Conservation (phyloP, 2,888 invertebrate genomes). For the Andrena fulva region DNA sequence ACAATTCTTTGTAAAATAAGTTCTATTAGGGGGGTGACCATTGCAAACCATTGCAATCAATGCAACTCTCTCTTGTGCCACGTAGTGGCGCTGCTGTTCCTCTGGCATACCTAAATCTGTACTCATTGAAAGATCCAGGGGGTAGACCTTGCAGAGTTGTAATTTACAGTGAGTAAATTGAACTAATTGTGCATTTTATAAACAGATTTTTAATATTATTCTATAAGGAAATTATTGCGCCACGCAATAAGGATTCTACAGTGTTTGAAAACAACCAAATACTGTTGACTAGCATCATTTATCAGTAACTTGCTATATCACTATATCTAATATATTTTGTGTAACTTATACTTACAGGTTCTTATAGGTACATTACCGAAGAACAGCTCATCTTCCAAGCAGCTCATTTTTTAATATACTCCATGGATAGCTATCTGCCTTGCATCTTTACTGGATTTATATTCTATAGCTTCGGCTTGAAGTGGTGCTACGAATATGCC, state of each 20-base stretch:
- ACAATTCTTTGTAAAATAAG: no score
- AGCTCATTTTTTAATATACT: conserved; percentile 45
- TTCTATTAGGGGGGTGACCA: no score
- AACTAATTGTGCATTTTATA: neutral
- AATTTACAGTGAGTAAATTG: conserved; percentile 15
- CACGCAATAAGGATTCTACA: neutral
- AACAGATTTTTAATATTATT: neutral
- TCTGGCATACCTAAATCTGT: neutral
- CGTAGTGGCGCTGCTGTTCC: neutral
- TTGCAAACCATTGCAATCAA: no score
- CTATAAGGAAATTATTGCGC: neutral
- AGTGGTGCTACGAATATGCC: conserved; percentile 82
- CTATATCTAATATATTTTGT: neutral
- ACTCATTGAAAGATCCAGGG: conserved; percentile 12
- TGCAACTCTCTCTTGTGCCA: neutral
- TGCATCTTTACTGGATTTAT: conserved; percentile 79
- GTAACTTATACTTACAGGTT: conserved; percentile 7
- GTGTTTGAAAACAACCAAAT: neutral
- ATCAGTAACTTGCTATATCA: neutral
- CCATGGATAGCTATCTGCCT: conserved; percentile 71
- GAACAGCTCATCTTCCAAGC: conserved; percentile 3
- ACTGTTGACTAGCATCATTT: neutral
- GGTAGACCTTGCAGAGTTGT: neutral
- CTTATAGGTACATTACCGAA: neutral
- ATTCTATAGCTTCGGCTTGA: conserved; percentile 80